Evolutionary conservation across 1,140 invertebrate genomes (phyloP).

Genomic region (Pseudachorutes palmiensis): DNA sequence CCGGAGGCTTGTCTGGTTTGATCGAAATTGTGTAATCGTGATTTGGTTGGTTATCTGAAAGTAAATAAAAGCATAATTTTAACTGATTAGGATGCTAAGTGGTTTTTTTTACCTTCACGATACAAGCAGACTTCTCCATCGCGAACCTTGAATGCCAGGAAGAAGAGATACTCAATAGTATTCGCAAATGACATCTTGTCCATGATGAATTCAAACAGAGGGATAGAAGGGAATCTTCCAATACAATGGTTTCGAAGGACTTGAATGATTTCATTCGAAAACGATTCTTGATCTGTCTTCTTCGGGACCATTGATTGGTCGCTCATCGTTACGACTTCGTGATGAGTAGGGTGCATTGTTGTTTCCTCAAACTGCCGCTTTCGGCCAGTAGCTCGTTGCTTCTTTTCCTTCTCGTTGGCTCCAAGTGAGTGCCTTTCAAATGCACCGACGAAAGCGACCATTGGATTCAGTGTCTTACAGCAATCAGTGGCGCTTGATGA

Average conservation of each 20-base stretch:
- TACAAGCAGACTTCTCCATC: constrained; percentile 20
- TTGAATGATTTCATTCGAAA: constrained; percentile 22
- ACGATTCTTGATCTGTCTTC: constrained; percentile 7
- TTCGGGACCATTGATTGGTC: not conserved
- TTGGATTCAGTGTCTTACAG: not conserved
- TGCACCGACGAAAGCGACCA: constrained; percentile 21
- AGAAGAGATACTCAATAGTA: constrained; percentile 21
- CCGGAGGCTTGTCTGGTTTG: not conserved
- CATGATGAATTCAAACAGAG: constrained; percentile 21
- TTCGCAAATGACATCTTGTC: constrained; percentile 16
- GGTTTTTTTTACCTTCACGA: constrained; percentile 2
- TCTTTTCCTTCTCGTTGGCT: constrained; percentile 26
- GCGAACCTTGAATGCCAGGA: constrained; percentile 19
- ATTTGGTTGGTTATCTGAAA: not conserved
- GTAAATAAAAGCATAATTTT: not conserved
- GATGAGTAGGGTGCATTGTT: constrained; percentile 9
- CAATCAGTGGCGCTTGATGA: not conserved
- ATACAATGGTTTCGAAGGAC: constrained; percentile 13
- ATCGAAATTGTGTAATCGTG: not conserved
- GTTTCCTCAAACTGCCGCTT: constrained; percentile 14
- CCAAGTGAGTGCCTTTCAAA: constrained; percentile 25
- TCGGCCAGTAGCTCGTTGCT: constrained; percentile 14
- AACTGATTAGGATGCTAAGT: not conserved
- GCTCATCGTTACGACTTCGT: constrained; percentile 11
- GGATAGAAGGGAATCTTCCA: not conserved